Evolutionary conservation across 2,113 vertebrate genomes (phyloP).

Genomic region (Catharus bicknelli): DNA sequence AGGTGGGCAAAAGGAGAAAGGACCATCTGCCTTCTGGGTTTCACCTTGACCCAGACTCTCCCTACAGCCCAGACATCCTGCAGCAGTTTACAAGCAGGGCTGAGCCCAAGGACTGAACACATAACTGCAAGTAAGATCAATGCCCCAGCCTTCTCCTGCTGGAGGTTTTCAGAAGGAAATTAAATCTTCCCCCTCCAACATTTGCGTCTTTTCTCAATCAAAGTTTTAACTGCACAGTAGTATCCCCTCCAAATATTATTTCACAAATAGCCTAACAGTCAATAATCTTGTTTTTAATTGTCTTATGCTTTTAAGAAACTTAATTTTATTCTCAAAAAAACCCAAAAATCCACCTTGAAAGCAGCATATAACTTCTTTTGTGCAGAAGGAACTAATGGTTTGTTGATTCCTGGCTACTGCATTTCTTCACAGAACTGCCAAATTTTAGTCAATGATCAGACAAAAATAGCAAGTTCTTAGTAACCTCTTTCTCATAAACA

Average conservation of each 20-base stretch:
- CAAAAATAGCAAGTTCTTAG: background rate
- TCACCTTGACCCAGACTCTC: background rate
- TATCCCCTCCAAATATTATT: background rate
- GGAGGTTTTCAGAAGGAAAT: background rate
- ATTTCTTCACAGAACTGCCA: background rate
- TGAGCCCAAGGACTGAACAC: background rate
- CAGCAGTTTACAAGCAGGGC: background rate
- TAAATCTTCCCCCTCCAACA: background rate
- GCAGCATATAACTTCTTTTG: background rate
- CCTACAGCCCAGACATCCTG: background rate
- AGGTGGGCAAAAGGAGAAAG: background rate
- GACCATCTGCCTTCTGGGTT: background rate
- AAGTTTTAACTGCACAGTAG: background rate
- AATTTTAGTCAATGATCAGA: background rate
- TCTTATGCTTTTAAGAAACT: background rate
- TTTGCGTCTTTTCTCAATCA: background rate
- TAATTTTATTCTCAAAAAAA: background rate
- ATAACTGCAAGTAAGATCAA: fast-evolving
- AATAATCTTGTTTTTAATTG: background rate
- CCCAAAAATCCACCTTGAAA: background rate
- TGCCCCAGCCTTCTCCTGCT: background rate
- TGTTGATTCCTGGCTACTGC: background rate
- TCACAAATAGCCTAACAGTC: background rate
- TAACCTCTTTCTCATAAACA: background rate
- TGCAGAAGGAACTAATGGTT: background rate